Percentiles rank a stretch among this genome's conserved stretches.
Evolutionary conservation across 2,113 vertebrate species (phyloP).

Genomic region (Xenus cinereus): DNA sequence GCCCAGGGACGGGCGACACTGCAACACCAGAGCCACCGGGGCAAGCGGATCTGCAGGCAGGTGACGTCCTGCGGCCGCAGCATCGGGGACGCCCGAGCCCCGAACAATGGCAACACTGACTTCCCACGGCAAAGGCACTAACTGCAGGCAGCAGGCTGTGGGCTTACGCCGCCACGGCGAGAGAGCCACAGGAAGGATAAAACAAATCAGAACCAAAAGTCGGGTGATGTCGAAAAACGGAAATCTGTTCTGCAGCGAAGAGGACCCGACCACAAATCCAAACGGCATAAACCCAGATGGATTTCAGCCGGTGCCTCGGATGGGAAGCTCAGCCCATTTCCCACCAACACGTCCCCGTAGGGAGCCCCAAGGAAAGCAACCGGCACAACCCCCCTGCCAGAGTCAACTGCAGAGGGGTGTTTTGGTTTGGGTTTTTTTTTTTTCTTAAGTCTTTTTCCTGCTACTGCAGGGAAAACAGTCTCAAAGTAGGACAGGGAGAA

Average conservation of each 20-base stretch:
- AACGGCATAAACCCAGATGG: not conserved
- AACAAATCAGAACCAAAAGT: not conserved
- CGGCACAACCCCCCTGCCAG: not conserved
- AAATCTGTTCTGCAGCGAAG: not conserved
- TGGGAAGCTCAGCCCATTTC: not conserved
- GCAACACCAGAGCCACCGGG: not conserved
- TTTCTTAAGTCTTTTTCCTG: not conserved
- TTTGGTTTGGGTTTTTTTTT: not conserved
- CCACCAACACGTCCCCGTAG: not conserved
- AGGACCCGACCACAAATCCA: not conserved
- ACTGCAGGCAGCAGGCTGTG: not conserved
- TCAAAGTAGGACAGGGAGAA: not conserved
- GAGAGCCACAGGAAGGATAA: not conserved
- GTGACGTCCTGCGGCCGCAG: not conserved
- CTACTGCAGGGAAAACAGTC: not conserved
- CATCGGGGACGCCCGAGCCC: not conserved
- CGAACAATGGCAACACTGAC: not conserved
- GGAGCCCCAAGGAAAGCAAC: constrained; percentile 4
- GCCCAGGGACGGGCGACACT: not conserved
- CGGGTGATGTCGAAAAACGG: not conserved
- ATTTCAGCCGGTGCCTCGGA: not conserved
- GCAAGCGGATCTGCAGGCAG: not conserved
- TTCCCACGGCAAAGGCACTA: not conserved
- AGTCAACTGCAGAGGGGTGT: not conserved
- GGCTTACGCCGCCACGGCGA: not conserved